Percentiles rank a stretch among this genome's conserved stretches.
Conservation (phyloP, 1,140 invertebrate species). For the Elysia chlorotica region DNA sequence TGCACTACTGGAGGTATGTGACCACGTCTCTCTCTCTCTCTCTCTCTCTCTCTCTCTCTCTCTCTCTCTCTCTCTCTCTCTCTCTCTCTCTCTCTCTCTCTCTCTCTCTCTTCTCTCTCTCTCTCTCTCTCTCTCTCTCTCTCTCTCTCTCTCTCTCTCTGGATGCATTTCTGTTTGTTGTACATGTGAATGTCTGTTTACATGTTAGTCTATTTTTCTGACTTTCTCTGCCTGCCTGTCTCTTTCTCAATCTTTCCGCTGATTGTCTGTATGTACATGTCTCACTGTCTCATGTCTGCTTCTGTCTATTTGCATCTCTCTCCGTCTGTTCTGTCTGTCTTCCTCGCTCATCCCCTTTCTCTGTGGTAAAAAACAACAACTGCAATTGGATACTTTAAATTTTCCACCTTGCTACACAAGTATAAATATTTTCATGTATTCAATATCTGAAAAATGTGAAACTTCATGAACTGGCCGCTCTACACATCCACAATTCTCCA, state of each 20-base stretch:
- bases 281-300: not conserved
- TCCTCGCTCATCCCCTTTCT: not conserved
- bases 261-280: not conserved
- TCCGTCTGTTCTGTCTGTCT: not conserved
- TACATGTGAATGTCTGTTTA: not conserved
- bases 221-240: not conserved
- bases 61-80: not conserved
- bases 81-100: not conserved
- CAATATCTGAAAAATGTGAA: too few species aligned
- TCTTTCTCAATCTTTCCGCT: not conserved
- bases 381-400: not conserved
- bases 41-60: conserved; percentile 10
- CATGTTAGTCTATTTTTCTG: not conserved
- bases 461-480: too few species aligned
- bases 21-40: not conserved
- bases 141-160: not conserved
- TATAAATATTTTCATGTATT: too few species aligned
- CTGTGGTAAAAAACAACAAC: too few species aligned
- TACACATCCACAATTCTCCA: too few species aligned
- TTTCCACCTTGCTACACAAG: not conserved
- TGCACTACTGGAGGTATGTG: conserved; percentile 20
- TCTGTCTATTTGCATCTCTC: not conserved
- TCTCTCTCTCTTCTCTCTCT: not conserved
- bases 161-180: not conserved
- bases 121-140: not conserved